Evolutionary conservation across 1,140 invertebrate genomes (phyloP).

Genomic region (Drosophila neocordata): DNA sequence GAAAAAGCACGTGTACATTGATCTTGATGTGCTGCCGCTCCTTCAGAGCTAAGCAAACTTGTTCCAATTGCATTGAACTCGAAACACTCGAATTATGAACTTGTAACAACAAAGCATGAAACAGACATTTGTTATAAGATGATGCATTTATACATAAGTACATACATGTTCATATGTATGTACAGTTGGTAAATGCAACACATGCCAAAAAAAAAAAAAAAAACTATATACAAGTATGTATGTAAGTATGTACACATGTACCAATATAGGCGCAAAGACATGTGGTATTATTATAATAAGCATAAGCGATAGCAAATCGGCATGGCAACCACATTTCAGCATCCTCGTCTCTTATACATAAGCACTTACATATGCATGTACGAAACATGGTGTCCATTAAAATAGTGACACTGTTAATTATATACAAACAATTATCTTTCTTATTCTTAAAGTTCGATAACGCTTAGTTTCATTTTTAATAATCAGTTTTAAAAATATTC

Average conservation of each 20-base stretch:
- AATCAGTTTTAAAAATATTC: too few relatives aligned
- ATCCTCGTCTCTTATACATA: conserved; percentile 49
- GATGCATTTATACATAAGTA: too few relatives aligned
- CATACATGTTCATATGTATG: neutral
- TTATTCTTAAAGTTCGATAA: too few relatives aligned
- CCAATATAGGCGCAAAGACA: conserved; percentile 16
- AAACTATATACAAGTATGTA: too few relatives aligned
- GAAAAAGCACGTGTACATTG: conserved; percentile 32
- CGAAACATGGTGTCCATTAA: neutral
- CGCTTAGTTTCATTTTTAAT: too few relatives aligned
- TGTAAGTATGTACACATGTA: too few relatives aligned
- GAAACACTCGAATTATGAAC: conserved; percentile 18
- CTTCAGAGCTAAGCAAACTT: conserved; percentile 46
- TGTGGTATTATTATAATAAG: conserved; percentile 24
- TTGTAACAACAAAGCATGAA: conserved; percentile 35
- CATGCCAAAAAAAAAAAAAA: conserved; percentile 24
- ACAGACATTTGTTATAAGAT: conserved; percentile 15
- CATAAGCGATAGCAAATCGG: conserved; percentile 7
- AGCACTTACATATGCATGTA: neutral
- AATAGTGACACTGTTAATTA: neutral
- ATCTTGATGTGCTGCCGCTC: conserved; percentile 31
- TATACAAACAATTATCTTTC: too few relatives aligned
- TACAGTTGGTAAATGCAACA: conserved; percentile 26
- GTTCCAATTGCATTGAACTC: conserved; percentile 68
- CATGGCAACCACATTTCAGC: conserved; percentile 44